Evolutionary conservation across 2,113 vertebrate species (phyloP).

Genomic region (Thomomys bottae): DNA sequence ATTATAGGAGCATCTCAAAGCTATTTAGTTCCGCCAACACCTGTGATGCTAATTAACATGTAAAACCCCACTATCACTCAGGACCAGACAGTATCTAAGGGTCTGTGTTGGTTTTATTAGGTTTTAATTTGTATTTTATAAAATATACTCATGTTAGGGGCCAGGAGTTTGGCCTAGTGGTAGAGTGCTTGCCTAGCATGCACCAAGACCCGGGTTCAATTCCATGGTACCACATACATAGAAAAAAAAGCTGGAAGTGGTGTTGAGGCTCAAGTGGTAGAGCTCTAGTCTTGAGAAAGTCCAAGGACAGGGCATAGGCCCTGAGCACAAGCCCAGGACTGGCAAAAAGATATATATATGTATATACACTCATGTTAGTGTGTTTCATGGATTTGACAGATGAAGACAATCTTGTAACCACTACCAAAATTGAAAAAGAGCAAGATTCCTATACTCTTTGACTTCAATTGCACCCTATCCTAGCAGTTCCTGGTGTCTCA

Average conservation of each 20-base stretch:
- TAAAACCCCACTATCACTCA: constrained; percentile 8
- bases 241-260: too few species aligned
- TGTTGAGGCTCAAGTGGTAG: too few species aligned
- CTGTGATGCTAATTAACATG: neutral
- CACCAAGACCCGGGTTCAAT: too few species aligned
- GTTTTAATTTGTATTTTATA: neutral
- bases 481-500: neutral
- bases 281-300: too few species aligned
- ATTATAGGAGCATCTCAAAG: neutral
- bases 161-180: too few species aligned
- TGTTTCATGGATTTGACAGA: constrained; percentile 4
- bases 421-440: neutral
- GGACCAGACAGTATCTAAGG: neutral
- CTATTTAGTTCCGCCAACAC: neutral
- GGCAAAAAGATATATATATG: too few species aligned
- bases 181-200: too few species aligned
- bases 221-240: too few species aligned
- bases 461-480: neutral
- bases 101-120: neutral
- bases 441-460: neutral
- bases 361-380: neutral
- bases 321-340: too few species aligned
- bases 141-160: constrained; percentile 9
- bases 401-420: neutral
- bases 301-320: too few species aligned